Conservation (phyloP, 2,888 invertebrate genomes). For the Artemia sp. region DNA sequence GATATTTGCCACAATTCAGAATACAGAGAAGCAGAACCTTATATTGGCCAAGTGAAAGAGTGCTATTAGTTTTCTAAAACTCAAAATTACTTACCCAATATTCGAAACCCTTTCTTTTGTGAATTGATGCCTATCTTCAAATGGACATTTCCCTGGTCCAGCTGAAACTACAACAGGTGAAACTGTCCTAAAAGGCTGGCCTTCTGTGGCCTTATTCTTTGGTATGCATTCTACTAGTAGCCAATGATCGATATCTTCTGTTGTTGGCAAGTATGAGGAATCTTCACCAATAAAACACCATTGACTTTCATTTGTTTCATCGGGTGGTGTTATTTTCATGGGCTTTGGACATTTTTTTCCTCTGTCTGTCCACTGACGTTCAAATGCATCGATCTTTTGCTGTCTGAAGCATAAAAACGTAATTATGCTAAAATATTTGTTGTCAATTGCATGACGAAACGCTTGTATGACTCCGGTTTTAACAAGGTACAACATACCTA, state of each 20-base stretch:
- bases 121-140: constrained; percentile 56
- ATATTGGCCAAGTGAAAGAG: no score
- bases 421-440: no score
- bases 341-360: constrained; percentile 15
- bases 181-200: constrained; percentile 44
- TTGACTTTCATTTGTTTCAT: constrained; percentile 25
- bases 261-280: constrained; percentile 43
- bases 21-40: no score
- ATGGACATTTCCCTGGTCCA: constrained; percentile 61
- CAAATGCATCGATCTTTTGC: background rate
- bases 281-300: constrained; percentile 45
- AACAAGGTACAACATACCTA: no score
- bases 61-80: constrained; percentile 12
- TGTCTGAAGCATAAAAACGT: background rate
- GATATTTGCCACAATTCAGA: no score
- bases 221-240: constrained; percentile 46
- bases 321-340: constrained; percentile 29
- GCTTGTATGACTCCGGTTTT: no score
- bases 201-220: constrained; percentile 38
- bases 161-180: constrained; percentile 46
- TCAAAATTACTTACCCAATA: constrained; percentile 38
- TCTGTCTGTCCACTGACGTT: constrained; percentile 17
- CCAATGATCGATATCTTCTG: constrained; percentile 46
- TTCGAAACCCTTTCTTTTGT: constrained; percentile 42
- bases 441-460: no score